Base-by-base conservation (phyloP, 2,113 vertebrate genomes). In the Gopherus evgoodei region DNA sequence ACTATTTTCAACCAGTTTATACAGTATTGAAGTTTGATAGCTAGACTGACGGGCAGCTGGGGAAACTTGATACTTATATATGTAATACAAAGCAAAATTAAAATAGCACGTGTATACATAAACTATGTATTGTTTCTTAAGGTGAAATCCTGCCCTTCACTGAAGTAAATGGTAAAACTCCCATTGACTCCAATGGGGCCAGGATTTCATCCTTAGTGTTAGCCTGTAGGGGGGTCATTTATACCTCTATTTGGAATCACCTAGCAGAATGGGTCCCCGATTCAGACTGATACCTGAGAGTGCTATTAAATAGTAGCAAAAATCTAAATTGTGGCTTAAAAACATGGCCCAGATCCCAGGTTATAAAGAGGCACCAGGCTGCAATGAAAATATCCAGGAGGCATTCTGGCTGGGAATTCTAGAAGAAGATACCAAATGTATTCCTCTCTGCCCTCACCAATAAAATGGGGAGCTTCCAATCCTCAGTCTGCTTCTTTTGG, bases 391-490 rank as follows among this genome's bases (percentile, higher is more conserved):
- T 57, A 87, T 17, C 47, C 42, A 42, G 2, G 17, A 25, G 72
- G 19, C 29, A 82, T 86, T 86, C 79, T 72, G 38, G 44, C 57
- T 31, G 24, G 62, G 22, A 42, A 84, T 86, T 86, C 79, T 72
- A 47, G 49, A 44, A 93, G 7, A 0, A 0, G 29, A 62, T 10
- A 88, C 5, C 3, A 72, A 49, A 22, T 3, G 19, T 54, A 44
- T 27, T 85, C 17, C 75, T 59, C 47, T 91, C 75, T 27, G 5
- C 12, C 29, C 57, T 31, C 57, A 14, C 29, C 29, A 31, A 62
- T 62, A 31, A 62, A 31, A 62, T 31, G 29, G 57, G 57, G 29
- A 62, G 57, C 12, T 35, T 84, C 4, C 21, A 52, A 3, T 4
- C 88, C 83, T 31, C 13, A 9, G 10, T 90, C 78, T 76, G 93